Evolutionary conservation across 2,888 invertebrate genomes (phyloP).

Genomic region (Charanyca ferruginea): DNA sequence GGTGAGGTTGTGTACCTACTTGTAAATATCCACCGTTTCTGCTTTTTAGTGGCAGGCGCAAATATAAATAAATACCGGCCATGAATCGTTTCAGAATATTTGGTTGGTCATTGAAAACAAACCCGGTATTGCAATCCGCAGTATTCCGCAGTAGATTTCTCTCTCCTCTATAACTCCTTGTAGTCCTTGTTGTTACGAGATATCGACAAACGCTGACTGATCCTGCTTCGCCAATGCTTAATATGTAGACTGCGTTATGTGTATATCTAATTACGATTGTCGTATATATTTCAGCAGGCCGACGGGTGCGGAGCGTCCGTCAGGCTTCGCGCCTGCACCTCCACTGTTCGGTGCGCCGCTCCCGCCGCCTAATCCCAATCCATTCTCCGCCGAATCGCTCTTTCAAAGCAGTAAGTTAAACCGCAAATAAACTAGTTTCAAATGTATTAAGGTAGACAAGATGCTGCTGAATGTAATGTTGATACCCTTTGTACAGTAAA

Average conservation of each 20-base stretch:
- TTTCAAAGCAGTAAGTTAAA: slow-evolving; percentile 95
- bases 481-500: too few species aligned
- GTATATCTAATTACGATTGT: slow-evolving; percentile 3
- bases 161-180: too few species aligned
- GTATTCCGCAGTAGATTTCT: too few species aligned
- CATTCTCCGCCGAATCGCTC: slow-evolving; percentile 96
- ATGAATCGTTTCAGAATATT: too few species aligned
- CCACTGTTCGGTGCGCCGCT: slow-evolving; percentile 93
- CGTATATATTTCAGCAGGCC: slow-evolving; percentile 79
- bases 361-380: slow-evolving; percentile 94
- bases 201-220: neutral
- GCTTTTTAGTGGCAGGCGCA: too few species aligned
- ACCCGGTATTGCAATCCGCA: neutral
- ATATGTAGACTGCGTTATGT: neutral
- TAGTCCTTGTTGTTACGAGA: too few species aligned
- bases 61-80: too few species aligned
- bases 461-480: neutral
- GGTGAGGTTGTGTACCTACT: too few species aligned
- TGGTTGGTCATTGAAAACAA: neutral
- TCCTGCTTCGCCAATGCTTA: neutral
- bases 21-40: too few species aligned
- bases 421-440: neutral
- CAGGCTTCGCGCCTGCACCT: slow-evolving; percentile 92
- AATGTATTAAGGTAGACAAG: neutral
- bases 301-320: slow-evolving; percentile 88